Base-by-base conservation (phyloP, 2,888 invertebrate genomes). In the Minunthozetes semirufus region DNA sequence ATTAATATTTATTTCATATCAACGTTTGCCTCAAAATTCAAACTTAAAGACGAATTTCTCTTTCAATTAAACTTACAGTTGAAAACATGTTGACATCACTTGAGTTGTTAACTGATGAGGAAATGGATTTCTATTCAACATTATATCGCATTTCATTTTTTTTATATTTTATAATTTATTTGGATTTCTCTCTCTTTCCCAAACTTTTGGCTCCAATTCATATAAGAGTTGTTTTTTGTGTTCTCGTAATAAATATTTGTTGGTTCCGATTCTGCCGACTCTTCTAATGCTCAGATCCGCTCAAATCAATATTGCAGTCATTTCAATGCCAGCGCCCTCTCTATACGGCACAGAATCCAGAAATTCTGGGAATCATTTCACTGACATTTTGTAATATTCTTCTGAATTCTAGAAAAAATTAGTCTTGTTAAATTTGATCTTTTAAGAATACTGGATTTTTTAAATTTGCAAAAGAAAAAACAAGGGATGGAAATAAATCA, bases 21-120 rank as follows among this genome's bases (percentile, higher is more conserved):
- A 42, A 42, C 8, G 42, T 13, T 42, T 42, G 6, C 6, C 42
- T 42, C 6, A 9, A 9, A 9, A 9, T 42, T 42, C 11, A 9
- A 42, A 42, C n/a, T n/a, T 42, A 42, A 42, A 42, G 42, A 42
- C 6, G 42, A 42, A 42, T 42, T 42, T 42, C 42, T 42, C 42
- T 42, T 42, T 42, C 42, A 42, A 42, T 50, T 50, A 13, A 17
- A 13, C 17, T 13, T n/a, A 50, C 17, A 50, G 50, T 50, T 5
- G n/a, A n/a, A 50, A 50, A 50, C n/a, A 50, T 50, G 50, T 50
- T 50, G 50, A 50, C 50, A 50, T 50, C 50, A 50, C 4, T 50
- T 50, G 50, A 50, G 50, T 50, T 11, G 50, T 50, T 50, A 50
- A 50, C 50, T 50, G 50, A 50, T 50, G 50, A 50, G n/a, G 50